These are phyloP conservation scores for Sturmia bella DNA, from an alignment of 2,888 invertebrate species.

Conservation along the genomic window DNA sequence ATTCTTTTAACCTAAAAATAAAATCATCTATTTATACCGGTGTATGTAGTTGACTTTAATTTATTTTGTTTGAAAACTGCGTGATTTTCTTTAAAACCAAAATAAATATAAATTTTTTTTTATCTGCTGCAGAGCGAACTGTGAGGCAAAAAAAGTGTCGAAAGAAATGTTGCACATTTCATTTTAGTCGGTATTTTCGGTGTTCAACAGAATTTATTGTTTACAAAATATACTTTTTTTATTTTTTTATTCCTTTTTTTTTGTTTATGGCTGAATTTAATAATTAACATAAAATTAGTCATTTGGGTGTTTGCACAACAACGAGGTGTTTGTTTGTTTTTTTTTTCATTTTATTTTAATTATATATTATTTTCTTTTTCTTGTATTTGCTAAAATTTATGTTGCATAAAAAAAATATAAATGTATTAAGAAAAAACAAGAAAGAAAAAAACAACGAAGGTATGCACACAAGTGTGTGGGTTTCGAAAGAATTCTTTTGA, in stretches of 20 bases:
- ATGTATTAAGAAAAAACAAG: too few relatives aligned
- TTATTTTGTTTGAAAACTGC: conserved; percentile 17
- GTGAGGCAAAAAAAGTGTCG: not conserved
- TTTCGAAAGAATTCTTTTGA: conserved; percentile 54
- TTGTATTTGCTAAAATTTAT: too few relatives aligned
- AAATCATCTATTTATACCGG: conserved; percentile 62
- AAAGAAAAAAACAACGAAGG: not conserved
- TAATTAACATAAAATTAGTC: conserved; percentile 32
- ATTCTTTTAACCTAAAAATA: conserved; percentile 57
- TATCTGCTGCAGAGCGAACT: not conserved
- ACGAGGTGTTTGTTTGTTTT: conserved; percentile 10
- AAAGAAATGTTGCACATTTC: conserved; percentile 45
- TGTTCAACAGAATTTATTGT: conserved; percentile 42
- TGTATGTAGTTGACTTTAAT: conserved; percentile 6
- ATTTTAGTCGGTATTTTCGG: conserved; percentile 11
- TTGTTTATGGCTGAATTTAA: conserved; percentile 17
- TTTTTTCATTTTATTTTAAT: not conserved
- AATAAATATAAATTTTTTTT: not conserved
- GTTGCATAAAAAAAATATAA: conserved; percentile 3
- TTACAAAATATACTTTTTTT: conserved; percentile 35
- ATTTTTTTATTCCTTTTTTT: conserved; percentile 11
- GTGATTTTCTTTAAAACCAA: conserved; percentile 28
- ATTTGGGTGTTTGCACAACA: conserved; percentile 36
- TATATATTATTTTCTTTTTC: conserved; percentile 37
- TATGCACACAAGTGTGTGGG: conserved; percentile 40